A percentile compares a stretch with the other conserved stretches of the same genome.
Conservation (phyloP, 53 echinoderm and acorn worm genomes). For the Stichopus horrens region DNA sequence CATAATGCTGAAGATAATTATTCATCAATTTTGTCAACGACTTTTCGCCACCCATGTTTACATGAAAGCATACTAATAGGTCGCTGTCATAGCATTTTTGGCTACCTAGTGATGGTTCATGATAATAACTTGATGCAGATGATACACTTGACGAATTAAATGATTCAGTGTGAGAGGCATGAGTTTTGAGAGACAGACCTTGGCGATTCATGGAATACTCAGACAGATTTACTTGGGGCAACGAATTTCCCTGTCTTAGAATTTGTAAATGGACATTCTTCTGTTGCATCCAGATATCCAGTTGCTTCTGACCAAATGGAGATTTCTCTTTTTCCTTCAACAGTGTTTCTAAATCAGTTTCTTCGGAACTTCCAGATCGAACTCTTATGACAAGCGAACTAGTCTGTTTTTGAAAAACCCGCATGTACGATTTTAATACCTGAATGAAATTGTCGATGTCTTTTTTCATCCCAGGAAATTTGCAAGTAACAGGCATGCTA, state of each 20-base stretch:
- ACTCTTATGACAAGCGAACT: background rate
- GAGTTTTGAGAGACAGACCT: background rate
- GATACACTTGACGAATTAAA: background rate
- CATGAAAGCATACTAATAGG: constrained; percentile 16
- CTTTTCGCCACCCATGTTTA: background rate
- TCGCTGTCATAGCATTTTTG: background rate
- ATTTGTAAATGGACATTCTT: constrained; percentile 20
- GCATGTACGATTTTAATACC: background rate
- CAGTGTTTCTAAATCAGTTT: constrained; percentile 6
- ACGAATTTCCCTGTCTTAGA: constrained; percentile 8
- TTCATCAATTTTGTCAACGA: constrained; percentile 11
- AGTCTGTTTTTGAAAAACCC: background rate
- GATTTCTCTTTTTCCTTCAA: constrained; percentile 32
- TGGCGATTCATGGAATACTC: too few species aligned
- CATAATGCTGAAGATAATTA: constrained; percentile 7
- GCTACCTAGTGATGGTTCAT: background rate
- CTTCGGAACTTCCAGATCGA: constrained; percentile 1
- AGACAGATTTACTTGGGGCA: background rate
- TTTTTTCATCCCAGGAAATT: constrained; percentile 47
- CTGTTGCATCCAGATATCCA: constrained; percentile 7
- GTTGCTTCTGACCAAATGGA: constrained; percentile 25
- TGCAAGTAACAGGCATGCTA: background rate
- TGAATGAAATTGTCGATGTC: constrained; percentile 40
- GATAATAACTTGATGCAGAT: background rate
- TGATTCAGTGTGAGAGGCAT: background rate